Evolutionary conservation across 1,140 invertebrate species (phyloP), one percentile per base, ranked within the genome.

Genomic region (Amyelois transitella): DNA sequence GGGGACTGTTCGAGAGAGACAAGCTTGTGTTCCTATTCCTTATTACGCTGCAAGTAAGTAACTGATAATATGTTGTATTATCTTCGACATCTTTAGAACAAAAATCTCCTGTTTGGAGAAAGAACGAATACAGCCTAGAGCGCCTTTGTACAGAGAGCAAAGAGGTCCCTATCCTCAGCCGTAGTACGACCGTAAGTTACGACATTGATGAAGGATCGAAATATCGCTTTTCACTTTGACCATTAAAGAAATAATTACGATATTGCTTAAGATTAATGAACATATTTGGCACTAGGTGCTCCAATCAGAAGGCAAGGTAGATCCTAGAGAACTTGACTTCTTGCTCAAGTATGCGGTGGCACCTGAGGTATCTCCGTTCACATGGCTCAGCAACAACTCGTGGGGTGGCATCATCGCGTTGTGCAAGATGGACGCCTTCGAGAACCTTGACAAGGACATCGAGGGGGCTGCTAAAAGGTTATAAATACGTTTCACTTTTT

Each of bases 1-100:
- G 97, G 64, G 97, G 96, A 24, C 88, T 99, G 0, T 99, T 99
- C 88, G 97, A 99, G 86, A 92, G 91, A 59, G 97, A 99, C 80
- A 98, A 98, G 76, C 87, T 98, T 0, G 97, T 96, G 45, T 98
- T 98, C 75, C 91, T 96, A 1, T 93, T 94, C 21, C 96, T 98
- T 81, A 94, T 98, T 91, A 91, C 95, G 0, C 92, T 97, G 66
- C 94, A 96, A 88, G 95, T 95, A 50, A 32, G 20, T 67, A 20
- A 20, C 12, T 28, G 4, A 4, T 6, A 51, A 21, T 32, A 47
- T 18, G 19, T 6, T 47, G 44, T 8, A 21, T 49, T 21, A 20
- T 19, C 47, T 49, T 7, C 5, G 22, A 6, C n/a, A n/a, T n/a
- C n/a, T n/a, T n/a, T n/a, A n/a, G n/a, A n/a, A n/a, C n/a, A n/a